phyloP scores from a whole-genome alignment of 2,888 invertebrate species.

The Sialis fuliginosa region DNA sequence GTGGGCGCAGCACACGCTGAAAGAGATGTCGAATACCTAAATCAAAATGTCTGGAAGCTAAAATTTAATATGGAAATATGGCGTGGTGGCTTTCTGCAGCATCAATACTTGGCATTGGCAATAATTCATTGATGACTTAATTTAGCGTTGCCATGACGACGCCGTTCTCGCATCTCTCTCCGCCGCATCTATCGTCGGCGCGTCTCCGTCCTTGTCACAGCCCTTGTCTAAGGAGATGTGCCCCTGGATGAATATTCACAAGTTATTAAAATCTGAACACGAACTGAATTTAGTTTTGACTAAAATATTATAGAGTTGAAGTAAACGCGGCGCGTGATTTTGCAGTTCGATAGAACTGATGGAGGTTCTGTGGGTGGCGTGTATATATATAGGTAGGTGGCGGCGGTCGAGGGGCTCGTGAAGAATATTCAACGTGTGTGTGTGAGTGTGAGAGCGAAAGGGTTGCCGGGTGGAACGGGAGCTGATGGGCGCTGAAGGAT shows the following conservation, averaged over 20 bases:
- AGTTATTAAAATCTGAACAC: conserved; percentile 29
- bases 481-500: too few relatives aligned
- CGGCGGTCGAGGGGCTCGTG: too few relatives aligned
- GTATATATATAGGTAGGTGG: too few relatives aligned
- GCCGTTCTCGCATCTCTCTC: conserved; percentile 17
- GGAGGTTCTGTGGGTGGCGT: too few relatives aligned
- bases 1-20: too few relatives aligned
- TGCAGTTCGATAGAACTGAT: neutral
- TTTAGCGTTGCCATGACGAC: conserved; percentile 24
- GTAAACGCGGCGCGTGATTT: neutral
- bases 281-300: conserved; percentile 14
- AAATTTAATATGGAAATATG: conserved; percentile 3
- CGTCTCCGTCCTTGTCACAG: conserved; percentile 10
- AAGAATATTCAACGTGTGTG: too few relatives aligned
- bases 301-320: neutral
- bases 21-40: neutral
- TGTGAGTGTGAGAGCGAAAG: too few relatives aligned
- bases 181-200: conserved; percentile 10
- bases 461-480: too few relatives aligned
- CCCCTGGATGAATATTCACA: conserved; percentile 28
- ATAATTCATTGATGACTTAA: conserved; percentile 29
- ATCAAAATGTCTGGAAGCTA: conserved; percentile 3
- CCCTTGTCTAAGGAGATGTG: conserved; percentile 10
- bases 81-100: conserved; percentile 6
- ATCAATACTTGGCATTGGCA: conserved; percentile 21